phyloP scores from a whole-genome alignment of 1,140 invertebrate species.

The Samia ricini region DNA sequence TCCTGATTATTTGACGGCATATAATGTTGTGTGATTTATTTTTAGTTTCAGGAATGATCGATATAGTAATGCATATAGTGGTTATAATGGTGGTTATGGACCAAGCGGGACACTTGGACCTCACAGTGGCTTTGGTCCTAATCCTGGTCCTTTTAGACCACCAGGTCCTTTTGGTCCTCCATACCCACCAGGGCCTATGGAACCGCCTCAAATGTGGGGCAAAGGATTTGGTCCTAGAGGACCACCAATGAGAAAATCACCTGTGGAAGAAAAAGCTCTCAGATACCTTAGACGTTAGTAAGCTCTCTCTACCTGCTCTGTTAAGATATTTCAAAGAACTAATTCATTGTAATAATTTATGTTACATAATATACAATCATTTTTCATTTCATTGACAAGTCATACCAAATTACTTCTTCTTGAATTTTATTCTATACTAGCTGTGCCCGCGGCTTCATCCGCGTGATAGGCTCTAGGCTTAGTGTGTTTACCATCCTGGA shows the following conservation, averaged over 20 bases:
- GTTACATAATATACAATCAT: conserved; percentile 4
- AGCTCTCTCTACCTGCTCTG: neutral
- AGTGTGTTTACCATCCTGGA: too few species aligned
- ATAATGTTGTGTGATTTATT: neutral
- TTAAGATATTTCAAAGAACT: neutral
- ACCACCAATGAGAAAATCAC: conserved; percentile 26
- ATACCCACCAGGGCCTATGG: conserved; percentile 16
- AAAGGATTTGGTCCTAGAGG: conserved; percentile 42
- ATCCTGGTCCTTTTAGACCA: conserved; percentile 18
- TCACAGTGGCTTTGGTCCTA: neutral
- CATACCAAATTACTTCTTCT: too few species aligned
- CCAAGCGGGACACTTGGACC: conserved; percentile 28
- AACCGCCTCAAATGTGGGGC: conserved; percentile 12
- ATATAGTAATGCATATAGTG: conserved; percentile 54
- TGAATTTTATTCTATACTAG: too few species aligned
- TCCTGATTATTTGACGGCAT: too few species aligned
- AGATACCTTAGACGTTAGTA: conserved; percentile 23
- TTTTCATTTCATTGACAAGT: too few species aligned
- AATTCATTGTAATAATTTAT: conserved; percentile 1
- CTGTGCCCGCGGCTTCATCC: too few species aligned
- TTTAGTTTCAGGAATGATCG: conserved; percentile 30
- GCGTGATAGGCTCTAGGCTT: too few species aligned
- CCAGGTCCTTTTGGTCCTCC: conserved; percentile 11
- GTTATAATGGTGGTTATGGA: conserved; percentile 51
- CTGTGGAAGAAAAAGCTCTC: neutral